Evolutionary conservation across 2,888 invertebrate genomes (phyloP), one percentile per base, ranked within the genome.

Genomic region (Octonoba sinensis): DNA sequence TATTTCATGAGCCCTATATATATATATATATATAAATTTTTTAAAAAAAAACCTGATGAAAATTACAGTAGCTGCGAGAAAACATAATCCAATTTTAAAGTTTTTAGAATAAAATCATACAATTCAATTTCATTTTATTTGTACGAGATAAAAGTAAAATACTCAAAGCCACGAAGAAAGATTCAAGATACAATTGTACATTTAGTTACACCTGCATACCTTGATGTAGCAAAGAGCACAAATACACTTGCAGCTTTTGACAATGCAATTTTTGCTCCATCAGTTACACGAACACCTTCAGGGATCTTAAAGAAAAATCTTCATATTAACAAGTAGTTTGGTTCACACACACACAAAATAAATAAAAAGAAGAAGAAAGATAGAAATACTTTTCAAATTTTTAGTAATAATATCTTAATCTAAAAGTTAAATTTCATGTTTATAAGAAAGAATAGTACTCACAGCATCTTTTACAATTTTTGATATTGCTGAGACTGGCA

Each of bases 181-280:
- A 36, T 36, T 36, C 11, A 6, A 36, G 36, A 4, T 36, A 11
- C 11, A 36, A 36, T 36, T 3, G 27, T 27, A 27, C 2, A 27
- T 27, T 36, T 3, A 36, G 11, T 6, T 1, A 11, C 36, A 36
- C 36, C 11, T 4, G 36, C 36, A 36, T 69, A 84, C 84, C 77
- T 73, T 12, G 89, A 89, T 16, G 90, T 90, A 54, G 89, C 87
- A 87, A 90, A 89, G 22, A 90, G 86, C 20, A 90, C 89, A 87
- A 90, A 90, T 4, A 90, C 89, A 86, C 89, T 89, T 54, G 90
- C 90, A 62, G 90, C 89, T 85, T 90, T 89, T 13, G 89, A 89
- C 36, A 90, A 89, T 1, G 90, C 90, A 16, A 88, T 85, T 82
- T 89, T 86, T 12, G 90, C 90, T 84, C 90, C 90, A 85, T 90